Conservation (phyloP, 2,797 vertebrate genomes). For the Halcyon smyrnensis region DNA sequence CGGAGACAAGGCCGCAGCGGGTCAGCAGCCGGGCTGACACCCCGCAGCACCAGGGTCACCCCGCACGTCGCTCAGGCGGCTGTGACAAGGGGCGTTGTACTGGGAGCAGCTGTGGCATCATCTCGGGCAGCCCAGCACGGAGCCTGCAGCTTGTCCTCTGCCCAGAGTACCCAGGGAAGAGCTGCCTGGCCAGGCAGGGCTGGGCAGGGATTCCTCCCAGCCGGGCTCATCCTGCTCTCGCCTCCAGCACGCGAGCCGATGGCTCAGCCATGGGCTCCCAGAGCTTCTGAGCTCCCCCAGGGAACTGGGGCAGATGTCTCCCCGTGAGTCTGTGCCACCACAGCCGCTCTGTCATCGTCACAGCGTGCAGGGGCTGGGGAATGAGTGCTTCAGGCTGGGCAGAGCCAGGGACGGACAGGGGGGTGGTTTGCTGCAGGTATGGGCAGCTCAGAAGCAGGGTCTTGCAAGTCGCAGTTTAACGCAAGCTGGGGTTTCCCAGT, state of each 20-base stretch:
- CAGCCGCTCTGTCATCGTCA: rapidly evolving
- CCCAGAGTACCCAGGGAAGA: background rate
- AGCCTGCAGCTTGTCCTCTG: background rate
- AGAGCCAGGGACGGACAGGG: background rate
- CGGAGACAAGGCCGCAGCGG: rapidly evolving
- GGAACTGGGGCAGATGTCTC: background rate
- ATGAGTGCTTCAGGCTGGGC: background rate
- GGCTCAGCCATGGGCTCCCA: rapidly evolving
- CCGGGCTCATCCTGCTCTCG: rapidly evolving
- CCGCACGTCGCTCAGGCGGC: rapidly evolving
- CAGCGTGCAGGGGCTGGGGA: background rate
- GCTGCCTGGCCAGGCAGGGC: rapidly evolving
- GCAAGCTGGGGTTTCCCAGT: background rate
- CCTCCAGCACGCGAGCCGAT: rapidly evolving
- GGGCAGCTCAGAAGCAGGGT: background rate
- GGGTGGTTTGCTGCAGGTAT: background rate
- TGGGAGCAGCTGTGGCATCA: background rate
- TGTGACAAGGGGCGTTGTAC: rapidly evolving
- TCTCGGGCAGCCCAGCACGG: rapidly evolving
- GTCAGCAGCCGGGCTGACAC: background rate
- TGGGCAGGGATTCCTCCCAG: rapidly evolving
- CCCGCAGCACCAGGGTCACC: background rate
- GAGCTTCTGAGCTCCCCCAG: background rate
- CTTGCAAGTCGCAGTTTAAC: too few species aligned
- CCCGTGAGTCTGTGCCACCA: too few species aligned